These are phyloP conservation scores for Pomatostomus ruficeps DNA, from an alignment of 2,113 vertebrate species.

Conservation along the genomic window DNA sequence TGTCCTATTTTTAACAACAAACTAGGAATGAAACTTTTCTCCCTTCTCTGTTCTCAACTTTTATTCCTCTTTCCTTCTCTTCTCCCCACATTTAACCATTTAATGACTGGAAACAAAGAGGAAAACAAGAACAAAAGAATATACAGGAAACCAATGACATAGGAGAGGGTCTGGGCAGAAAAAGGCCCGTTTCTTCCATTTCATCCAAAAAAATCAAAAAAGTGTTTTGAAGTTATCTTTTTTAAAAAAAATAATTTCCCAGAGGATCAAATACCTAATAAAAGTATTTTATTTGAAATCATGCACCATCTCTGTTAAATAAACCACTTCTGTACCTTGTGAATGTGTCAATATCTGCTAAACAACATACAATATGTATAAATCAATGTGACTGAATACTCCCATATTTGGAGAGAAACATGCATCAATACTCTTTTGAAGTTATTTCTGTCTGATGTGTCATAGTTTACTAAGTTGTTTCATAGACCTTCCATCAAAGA, in stretches of 20 bases:
- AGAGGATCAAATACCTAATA: not conserved
- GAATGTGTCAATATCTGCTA: not conserved
- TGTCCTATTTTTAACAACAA: conserved; percentile 36
- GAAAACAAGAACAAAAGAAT: not conserved
- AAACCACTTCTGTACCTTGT: not conserved
- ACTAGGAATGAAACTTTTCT: not conserved
- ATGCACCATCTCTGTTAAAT: not conserved
- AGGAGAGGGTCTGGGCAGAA: not conserved
- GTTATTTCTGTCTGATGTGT: conserved; percentile 13
- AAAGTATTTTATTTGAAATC: not conserved
- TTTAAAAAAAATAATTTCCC: not conserved
- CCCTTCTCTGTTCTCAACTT: not conserved
- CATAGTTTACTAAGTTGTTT: not conserved
- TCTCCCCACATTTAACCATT: not conserved
- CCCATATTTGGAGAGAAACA: not conserved
- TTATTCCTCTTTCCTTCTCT: not conserved
- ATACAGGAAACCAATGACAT: not conserved
- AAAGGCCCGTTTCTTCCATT: not conserved
- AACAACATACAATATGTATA: not conserved
- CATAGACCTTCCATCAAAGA: not conserved
- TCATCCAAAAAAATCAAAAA: not conserved
- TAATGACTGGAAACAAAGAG: not conserved
- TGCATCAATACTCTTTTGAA: not conserved
- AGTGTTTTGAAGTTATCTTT: not conserved
- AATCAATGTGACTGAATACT: not conserved